Evolutionary conservation across 53 echinoderm and acorn worm species (phyloP), one percentile per base, ranked within the genome.

Genomic region (Holothuria scabra): DNA sequence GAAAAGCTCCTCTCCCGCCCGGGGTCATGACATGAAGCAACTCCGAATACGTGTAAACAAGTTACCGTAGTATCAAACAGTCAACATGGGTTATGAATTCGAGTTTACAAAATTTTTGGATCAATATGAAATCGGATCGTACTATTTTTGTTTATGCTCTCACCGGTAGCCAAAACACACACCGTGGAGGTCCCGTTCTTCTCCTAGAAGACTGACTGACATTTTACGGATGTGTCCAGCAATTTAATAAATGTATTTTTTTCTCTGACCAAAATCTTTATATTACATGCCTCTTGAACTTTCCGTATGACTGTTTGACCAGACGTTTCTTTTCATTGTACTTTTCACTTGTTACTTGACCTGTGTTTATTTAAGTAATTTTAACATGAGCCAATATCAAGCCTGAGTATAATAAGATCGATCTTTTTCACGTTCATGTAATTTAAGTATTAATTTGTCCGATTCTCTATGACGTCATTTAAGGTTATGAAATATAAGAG

Each of bases 1-100:
- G 72, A 72, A 72, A 34, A n/a, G 48, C 72, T 72, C 72, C 72
- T 72, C 72, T 72, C 72, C 72, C 72, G 72, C 72, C 72, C 72
- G 72, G 72, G 72, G 72, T 72, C 72, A 48, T 72, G 72, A 72
- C 72, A 72, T 72, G 72, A 72, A 72, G 72, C 32, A 67, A 67
- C 67, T 67, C 35, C 67, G 67, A 67, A 30, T 72, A 72, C 72
- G 48, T 72, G 72, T 72, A 72, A 72, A 72, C 72, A 72, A 72
- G 72, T 72, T 72, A 72, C 16, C 18, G 72, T 46, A 72, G 48
- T 48, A 72, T 72, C 44, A 72, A 72, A n/a, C 72, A 72, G 72
- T 46, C 72, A 72, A 48, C 48, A 72, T 72, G 46, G 44, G 72
- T 46, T 72, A 44, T 48, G 46, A 72, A 46, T 48, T 72, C 22